These are phyloP conservation scores for Colinus virginianus DNA, from an alignment of 2,113 vertebrate species.

Conservation along the genomic window DNA sequence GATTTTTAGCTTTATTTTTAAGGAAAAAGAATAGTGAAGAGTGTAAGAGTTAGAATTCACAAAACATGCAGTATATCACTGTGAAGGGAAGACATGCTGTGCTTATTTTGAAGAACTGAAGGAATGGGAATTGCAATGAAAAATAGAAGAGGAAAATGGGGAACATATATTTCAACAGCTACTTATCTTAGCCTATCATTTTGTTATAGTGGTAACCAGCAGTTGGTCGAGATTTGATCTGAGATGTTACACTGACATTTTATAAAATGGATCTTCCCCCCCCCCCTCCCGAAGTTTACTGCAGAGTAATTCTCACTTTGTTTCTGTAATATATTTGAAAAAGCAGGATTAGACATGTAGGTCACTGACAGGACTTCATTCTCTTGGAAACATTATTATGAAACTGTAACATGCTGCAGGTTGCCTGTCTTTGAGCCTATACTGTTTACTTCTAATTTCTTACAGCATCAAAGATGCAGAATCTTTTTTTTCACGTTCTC, in stretches of 20 bases:
- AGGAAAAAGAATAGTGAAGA: background rate
- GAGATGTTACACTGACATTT: background rate
- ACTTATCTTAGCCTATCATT: background rate
- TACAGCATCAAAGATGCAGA: background rate
- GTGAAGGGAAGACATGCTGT: background rate
- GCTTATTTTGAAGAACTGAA: background rate
- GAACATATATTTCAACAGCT: background rate
- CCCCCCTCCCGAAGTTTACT: background rate
- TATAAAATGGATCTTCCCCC: background rate
- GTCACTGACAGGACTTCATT: background rate
- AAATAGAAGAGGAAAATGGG: constrained; percentile 2
- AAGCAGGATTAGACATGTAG: background rate
- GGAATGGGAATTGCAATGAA: background rate
- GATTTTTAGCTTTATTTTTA: background rate
- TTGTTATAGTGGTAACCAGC: background rate
- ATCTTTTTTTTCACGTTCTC: background rate
- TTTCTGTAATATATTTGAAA: background rate
- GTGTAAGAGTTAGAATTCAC: background rate
- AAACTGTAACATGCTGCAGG: background rate
- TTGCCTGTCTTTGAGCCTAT: background rate
- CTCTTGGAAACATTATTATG: background rate
- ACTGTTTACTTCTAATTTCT: background rate
- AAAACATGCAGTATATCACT: background rate
- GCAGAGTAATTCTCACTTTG: background rate
- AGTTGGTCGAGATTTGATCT: background rate